Evolutionary conservation across 2,797 vertebrate species (phyloP), one percentile per base, ranked within the genome.

Genomic region (Ciconia nigra): DNA sequence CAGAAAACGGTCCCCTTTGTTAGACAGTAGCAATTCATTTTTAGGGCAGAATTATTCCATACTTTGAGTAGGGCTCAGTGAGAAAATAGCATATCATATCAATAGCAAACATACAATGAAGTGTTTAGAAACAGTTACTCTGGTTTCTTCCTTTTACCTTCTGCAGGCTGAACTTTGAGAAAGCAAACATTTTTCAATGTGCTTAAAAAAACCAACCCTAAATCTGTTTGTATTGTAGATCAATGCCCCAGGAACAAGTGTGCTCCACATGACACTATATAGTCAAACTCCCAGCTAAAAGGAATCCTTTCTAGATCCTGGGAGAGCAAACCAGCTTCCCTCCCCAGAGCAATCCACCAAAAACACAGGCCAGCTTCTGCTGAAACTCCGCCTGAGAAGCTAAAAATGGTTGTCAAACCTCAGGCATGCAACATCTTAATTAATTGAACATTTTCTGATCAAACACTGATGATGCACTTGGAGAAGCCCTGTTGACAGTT

Each of bases 1-100:
- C 5, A 89, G 61, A 69, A 90, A 81, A 57, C 0, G 0, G 2
- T 41, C 39, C 24, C 4, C 9, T 86, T 80, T 0, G 0, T 77
- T 76, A 47, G 11, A 73, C 16, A 39, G 20, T 35, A 62, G 8
- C 6, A 22, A 76, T 47, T 84, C 2, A 41, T 71, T 92, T 87
- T 78, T 57, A 82, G 29, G 12, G 25, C 22, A 59, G 73, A 83
- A 76, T 67, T 82, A 46, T 65, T 85, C 51, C 31, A 5, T 24
- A 33, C 9, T 62, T 90, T 20, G 24, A 29, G 11, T 37, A 54
- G 15, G 6, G 17, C 24, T 73, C 21, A 44, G 52, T 51, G 19
- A 87, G 66, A 82, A 90, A 93, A 82, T 1, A 42, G 15, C 3
- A 1, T n/a, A 13, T 17, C n/a, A n/a, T n/a, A n/a, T n/a, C n/a